Evolutionary conservation across 2,888 invertebrate species (phyloP).

Genomic region (Perdita meconis): DNA sequence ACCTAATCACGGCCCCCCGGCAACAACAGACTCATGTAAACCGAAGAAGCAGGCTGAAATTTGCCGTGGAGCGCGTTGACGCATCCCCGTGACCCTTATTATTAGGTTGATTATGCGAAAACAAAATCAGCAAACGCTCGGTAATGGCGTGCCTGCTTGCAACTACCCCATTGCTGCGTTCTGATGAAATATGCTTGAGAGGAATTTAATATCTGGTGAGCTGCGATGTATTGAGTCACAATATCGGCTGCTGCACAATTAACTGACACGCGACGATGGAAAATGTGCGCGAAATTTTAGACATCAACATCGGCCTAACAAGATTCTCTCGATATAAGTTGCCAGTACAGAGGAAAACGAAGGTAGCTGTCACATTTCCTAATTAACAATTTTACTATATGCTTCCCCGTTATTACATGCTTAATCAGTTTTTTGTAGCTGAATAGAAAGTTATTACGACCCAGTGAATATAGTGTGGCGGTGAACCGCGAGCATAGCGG

Average conservation of each 20-base stretch:
- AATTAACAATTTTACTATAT: too few relatives aligned
- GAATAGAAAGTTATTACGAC: too few relatives aligned
- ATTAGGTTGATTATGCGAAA: conserved; percentile 29
- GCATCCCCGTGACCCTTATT: neutral
- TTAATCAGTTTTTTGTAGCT: too few relatives aligned
- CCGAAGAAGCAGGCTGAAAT: conserved; percentile 4
- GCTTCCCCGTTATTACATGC: too few relatives aligned
- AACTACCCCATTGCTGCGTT: neutral
- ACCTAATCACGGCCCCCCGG: conserved; percentile 23
- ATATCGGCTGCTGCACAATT: conserved; percentile 22
- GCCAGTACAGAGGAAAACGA: too few relatives aligned
- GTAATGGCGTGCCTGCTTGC: neutral
- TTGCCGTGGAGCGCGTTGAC: neutral
- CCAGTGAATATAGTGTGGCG: too few relatives aligned
- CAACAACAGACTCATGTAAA: neutral
- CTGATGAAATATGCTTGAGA: conserved; percentile 19
- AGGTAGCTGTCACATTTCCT: too few relatives aligned
- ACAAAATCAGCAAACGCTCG: conserved; percentile 22
- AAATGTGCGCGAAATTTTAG: neutral
- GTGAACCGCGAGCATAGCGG: too few relatives aligned
- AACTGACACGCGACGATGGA: neutral
- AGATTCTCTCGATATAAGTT: neutral
- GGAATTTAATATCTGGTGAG: conserved; percentile 41
- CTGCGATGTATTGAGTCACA: conserved; percentile 19
- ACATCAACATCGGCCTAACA: neutral